phyloP scores from a whole-genome alignment of 2,113 vertebrate species.

The Piprites chloris region DNA sequence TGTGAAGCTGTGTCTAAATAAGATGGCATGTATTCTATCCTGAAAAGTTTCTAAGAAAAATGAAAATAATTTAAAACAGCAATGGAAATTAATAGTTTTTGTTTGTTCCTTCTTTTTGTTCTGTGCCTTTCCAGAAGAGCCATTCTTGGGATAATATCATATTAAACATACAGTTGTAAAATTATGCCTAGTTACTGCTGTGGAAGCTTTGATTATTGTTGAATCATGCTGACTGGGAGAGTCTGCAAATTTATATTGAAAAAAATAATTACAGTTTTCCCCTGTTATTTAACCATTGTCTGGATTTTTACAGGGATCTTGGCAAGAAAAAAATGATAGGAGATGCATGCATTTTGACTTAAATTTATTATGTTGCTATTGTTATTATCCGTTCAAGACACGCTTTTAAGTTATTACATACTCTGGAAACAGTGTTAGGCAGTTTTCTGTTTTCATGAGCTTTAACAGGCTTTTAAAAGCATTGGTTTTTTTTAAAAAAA shows the following conservation, averaged over 20 bases:
- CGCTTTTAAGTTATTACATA: not conserved
- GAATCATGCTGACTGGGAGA: not conserved
- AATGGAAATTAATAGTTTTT: not conserved
- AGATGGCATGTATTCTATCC: not conserved
- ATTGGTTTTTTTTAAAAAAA: fast-evolving
- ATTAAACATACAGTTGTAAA: not conserved
- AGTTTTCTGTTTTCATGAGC: not conserved
- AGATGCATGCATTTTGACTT: not conserved
- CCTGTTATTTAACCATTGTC: not conserved
- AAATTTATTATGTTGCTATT: not conserved
- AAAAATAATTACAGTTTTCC: not conserved
- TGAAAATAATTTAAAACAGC: not conserved
- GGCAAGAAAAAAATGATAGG: not conserved
- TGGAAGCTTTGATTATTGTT: not conserved
- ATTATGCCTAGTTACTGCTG: not conserved
- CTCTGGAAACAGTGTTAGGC: not conserved
- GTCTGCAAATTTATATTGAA: not conserved
- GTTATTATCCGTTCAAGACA: not conserved
- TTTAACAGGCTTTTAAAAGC: not conserved
- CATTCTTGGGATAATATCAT: not conserved
- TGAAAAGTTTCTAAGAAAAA: not conserved
- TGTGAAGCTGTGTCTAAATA: not conserved
- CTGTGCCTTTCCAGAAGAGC: not conserved
- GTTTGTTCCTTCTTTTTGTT: not conserved
- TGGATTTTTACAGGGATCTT: not conserved